Evolutionary conservation across 2,797 vertebrate genomes (phyloP).

Genomic region (Rhinella marina): DNA sequence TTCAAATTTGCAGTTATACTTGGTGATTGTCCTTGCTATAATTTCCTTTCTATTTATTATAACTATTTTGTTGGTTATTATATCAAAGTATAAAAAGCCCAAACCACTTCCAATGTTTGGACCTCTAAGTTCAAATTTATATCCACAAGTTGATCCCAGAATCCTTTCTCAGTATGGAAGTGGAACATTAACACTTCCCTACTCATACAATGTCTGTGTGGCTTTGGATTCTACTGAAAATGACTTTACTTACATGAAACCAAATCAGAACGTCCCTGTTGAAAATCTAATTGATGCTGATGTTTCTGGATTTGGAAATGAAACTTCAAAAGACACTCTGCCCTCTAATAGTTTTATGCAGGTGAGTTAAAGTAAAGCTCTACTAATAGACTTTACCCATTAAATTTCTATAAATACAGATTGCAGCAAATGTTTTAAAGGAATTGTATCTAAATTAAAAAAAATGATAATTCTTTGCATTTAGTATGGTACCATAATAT

Average conservation of each 20-base stretch:
- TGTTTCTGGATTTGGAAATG: slow-evolving; percentile 48
- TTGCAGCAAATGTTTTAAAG: too few relatives aligned
- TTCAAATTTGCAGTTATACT: slow-evolving; percentile 62
- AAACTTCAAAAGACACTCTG: not conserved
- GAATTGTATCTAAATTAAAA: too few relatives aligned
- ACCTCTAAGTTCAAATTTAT: slow-evolving; percentile 25
- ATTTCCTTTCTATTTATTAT: slow-evolving; percentile 74
- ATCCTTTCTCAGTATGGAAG: slow-evolving; percentile 31
- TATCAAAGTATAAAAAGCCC: slow-evolving; percentile 44
- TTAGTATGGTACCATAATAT: too few relatives aligned
- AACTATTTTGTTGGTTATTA: slow-evolving; percentile 25
- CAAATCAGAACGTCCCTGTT: slow-evolving; percentile 36
- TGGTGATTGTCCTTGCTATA: slow-evolving; percentile 65
- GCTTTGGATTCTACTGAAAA: slow-evolving; percentile 50
- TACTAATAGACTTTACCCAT: too few relatives aligned
- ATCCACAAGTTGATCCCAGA: slow-evolving; percentile 36
- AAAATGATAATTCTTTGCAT: too few relatives aligned
- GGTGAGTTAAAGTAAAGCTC: not conserved
- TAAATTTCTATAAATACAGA: too few relatives aligned
- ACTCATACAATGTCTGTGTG: slow-evolving; percentile 56
- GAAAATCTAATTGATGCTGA: slow-evolving; percentile 53
- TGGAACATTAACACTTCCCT: slow-evolving; percentile 36
- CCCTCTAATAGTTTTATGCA: not conserved
- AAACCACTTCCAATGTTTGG: not conserved
- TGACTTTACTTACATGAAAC: slow-evolving; percentile 48